Percentiles rank a stretch among this genome's conserved stretches.
Conservation (phyloP, 2,113 vertebrate species). For the Gopherus flavomarginatus region DNA sequence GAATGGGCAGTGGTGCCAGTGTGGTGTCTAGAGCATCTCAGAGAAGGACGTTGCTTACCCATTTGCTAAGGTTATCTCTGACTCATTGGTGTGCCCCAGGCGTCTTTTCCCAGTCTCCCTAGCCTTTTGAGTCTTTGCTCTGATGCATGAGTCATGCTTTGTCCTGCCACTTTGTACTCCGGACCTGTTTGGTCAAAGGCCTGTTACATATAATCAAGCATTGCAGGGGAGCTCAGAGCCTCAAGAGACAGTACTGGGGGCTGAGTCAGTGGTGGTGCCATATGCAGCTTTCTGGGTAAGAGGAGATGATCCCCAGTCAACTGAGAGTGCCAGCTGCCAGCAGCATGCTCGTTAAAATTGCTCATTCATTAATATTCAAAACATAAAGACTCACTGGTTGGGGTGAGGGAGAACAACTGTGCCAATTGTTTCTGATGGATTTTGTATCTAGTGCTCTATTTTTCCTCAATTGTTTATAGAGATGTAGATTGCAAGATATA, state of each 20-base stretch:
- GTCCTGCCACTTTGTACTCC: neutral
- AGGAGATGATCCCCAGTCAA: neutral
- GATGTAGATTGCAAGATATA: neutral
- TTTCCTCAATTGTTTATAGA: neutral
- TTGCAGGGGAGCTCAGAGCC: neutral
- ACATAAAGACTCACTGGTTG: neutral
- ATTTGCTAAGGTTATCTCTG: neutral
- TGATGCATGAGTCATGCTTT: neutral
- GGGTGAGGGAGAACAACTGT: neutral
- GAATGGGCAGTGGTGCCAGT: neutral
- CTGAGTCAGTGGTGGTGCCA: neutral
- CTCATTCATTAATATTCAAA: neutral
- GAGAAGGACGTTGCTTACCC: neutral
- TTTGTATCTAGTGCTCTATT: neutral
- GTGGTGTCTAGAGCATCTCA: neutral
- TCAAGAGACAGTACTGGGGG: neutral
- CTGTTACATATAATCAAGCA: neutral
- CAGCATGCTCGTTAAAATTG: neutral
- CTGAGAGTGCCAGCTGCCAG: neutral
- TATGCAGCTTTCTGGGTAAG: neutral
- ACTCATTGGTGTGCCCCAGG: neutral
- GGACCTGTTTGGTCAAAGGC: neutral
- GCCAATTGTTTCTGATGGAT: neutral
- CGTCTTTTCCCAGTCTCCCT: neutral
- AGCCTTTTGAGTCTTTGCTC: neutral